Evolutionary conservation across 2,797 vertebrate genomes (phyloP).

Genomic region (Varecia variegata): DNA sequence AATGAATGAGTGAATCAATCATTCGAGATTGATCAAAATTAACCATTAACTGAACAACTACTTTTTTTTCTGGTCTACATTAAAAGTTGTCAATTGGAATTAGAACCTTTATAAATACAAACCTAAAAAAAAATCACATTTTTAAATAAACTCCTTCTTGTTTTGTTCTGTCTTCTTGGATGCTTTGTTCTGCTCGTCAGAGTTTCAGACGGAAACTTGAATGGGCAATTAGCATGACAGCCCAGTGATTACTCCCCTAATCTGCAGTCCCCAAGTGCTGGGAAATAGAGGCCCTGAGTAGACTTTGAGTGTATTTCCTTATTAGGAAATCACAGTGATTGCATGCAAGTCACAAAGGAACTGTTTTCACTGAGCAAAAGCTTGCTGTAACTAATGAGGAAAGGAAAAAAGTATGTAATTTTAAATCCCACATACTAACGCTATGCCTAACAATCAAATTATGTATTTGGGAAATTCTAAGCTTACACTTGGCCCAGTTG

Average conservation of each 20-base stretch:
- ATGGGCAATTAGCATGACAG: constrained; percentile 28
- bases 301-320: constrained; percentile 43
- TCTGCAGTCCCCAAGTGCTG: constrained; percentile 8
- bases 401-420: not conserved
- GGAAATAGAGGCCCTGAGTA: not conserved
- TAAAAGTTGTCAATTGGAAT: constrained; percentile 25
- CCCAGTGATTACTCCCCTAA: not conserved
- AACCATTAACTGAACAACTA: not conserved
- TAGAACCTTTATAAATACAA: constrained; percentile 32
- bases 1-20: not conserved
- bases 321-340: constrained; percentile 73
- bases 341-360: constrained; percentile 63
- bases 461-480: not conserved
- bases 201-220: constrained; percentile 3
- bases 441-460: not conserved
- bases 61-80: not conserved
- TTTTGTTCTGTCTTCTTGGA: constrained; percentile 28
- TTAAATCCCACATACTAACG: not conserved
- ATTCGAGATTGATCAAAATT: not conserved
- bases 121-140: not conserved
- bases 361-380: constrained; percentile 54
- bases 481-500: not conserved
- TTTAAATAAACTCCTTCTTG: not conserved
- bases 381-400: constrained; percentile 36
- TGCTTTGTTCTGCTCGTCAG: constrained; percentile 22